Conservation (phyloP, 1,140 invertebrate genomes). For the Semibalanus balanoides region DNA sequence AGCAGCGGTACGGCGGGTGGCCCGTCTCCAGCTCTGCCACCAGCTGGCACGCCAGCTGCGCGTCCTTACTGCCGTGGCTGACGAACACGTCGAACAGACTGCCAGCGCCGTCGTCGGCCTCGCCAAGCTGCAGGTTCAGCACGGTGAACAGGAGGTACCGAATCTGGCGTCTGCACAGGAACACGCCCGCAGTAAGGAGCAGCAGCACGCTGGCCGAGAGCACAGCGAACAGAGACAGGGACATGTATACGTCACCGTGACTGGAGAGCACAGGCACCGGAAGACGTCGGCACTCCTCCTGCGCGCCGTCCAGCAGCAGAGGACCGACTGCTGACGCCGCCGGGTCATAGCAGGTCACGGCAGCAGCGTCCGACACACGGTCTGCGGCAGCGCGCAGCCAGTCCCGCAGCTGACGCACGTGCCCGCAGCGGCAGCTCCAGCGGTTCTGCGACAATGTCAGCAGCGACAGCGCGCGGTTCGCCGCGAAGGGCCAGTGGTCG, state of each 20-base stretch:
- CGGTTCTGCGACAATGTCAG: constrained; percentile 61
- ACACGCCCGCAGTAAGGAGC: constrained; percentile 13
- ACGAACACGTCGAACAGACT: constrained; percentile 90
- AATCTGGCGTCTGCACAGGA: constrained; percentile 10
- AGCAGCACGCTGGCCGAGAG: constrained; percentile 15
- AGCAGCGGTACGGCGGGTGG: constrained; percentile 69
- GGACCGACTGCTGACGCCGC: no score
- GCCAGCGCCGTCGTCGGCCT: constrained; percentile 49
- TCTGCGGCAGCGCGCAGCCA: constrained; percentile 43
- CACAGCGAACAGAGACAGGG: constrained; percentile 15
- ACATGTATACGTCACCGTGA: constrained; percentile 14
- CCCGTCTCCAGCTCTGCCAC: constrained; percentile 63
- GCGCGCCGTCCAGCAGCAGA: not conserved
- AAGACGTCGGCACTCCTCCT: constrained; percentile 7
- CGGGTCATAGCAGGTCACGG: not conserved
- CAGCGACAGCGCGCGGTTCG: constrained; percentile 38
- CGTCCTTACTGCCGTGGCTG: constrained; percentile 82
- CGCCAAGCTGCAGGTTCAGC: constrained; percentile 46
- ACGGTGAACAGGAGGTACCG: constrained; percentile 4
- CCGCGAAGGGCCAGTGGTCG: constrained; percentile 53
- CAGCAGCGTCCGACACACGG: not conserved
- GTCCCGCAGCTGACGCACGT: constrained; percentile 57
- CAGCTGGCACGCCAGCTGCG: constrained; percentile 59
- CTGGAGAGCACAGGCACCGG: constrained; percentile 16
- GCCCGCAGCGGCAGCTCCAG: constrained; percentile 77